These are phyloP conservation scores for Zonitis immaculata DNA, from an alignment of 2,888 invertebrate genomes.

Conservation along the genomic window DNA sequence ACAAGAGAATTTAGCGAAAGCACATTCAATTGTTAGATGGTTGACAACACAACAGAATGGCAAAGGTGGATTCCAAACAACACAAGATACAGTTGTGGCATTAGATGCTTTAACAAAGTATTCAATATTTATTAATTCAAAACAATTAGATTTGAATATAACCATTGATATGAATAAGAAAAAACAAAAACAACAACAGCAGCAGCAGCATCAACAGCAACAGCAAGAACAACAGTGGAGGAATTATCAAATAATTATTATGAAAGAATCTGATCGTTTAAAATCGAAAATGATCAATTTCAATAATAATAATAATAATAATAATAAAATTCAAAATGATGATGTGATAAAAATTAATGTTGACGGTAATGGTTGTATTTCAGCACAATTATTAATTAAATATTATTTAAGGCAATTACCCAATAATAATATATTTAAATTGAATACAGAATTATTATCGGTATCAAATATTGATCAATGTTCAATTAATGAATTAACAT, in stretches of 20 bases:
- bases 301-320: constrained; percentile 45
- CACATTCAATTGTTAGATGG: constrained; percentile 66
- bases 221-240: no score
- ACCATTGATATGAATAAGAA: constrained; percentile 41
- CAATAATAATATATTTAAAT: constrained; percentile 52
- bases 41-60: constrained; percentile 62
- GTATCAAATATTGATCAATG: constrained; percentile 49
- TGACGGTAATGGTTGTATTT: constrained; percentile 54
- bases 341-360: constrained; percentile 46
- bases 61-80: constrained; percentile 69
- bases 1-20: constrained; percentile 51
- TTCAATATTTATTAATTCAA: constrained; percentile 48
- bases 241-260: constrained; percentile 46
- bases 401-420: constrained; percentile 52
- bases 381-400: constrained; percentile 51
- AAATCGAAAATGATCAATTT: constrained; percentile 49
- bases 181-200: no score
- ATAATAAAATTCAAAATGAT: constrained; percentile 6
- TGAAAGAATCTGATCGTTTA: constrained; percentile 50
- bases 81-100: constrained; percentile 63
- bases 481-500: constrained; percentile 46
- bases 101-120: constrained; percentile 58
- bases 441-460: constrained; percentile 48
- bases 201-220: no score
- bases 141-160: constrained; percentile 48